Evolutionary conservation across 2,113 vertebrate species (phyloP).

Genomic region (Platanista minor): DNA sequence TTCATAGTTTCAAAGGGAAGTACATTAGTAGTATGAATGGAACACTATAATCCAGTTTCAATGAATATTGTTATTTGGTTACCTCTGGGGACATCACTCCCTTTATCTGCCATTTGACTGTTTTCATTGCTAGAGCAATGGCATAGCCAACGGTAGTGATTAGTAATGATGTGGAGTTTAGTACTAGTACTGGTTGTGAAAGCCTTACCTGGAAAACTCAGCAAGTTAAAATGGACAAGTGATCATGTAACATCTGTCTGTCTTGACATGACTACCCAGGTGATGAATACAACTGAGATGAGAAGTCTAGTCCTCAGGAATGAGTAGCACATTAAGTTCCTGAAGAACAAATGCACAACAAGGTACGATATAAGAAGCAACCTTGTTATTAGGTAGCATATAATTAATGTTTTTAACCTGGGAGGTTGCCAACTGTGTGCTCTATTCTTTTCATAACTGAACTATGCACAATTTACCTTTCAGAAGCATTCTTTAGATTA

Average conservation of each 20-base stretch:
- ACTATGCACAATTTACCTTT: neutral
- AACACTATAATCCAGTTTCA: neutral
- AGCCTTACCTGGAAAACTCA: neutral
- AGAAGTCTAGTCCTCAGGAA: neutral
- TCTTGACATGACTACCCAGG: neutral
- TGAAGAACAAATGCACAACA: neutral
- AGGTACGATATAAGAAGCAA: neutral
- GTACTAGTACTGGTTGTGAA: neutral
- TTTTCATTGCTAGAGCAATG: neutral
- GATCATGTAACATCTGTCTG: neutral
- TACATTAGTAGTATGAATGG: neutral
- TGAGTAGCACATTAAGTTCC: neutral
- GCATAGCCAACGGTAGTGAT: neutral
- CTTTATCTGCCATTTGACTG: neutral
- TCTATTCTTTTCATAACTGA: neutral
- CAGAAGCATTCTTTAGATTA: slow-evolving; percentile 19
- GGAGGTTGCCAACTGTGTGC: neutral
- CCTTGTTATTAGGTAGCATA: neutral
- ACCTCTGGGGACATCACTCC: neutral
- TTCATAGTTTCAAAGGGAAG: neutral
- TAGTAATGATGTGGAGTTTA: neutral
- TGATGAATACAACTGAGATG: neutral
- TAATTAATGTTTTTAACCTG: neutral
- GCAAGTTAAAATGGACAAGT: neutral
- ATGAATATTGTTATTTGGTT: neutral